These are phyloP conservation scores for Distichodus sexfasciatus DNA, from an alignment of 2,797 vertebrate genomes.

Conservation along the genomic window DNA sequence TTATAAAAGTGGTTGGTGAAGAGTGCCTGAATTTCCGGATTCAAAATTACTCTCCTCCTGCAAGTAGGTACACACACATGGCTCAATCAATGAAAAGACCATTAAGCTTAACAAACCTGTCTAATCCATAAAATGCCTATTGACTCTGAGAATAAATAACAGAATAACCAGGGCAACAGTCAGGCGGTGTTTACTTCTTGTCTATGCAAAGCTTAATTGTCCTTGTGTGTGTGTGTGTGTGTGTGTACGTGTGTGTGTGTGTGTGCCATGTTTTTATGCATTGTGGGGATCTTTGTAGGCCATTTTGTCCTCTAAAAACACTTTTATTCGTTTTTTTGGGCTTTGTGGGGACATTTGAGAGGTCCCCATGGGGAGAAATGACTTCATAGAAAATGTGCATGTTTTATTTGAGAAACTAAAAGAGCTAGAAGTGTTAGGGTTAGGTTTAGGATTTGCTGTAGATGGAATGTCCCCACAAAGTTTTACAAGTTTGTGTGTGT, in stretches of 20 bases:
- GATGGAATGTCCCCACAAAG: too few species aligned
- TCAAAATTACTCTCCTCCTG: slow-evolving; percentile 59
- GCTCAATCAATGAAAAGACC: slow-evolving; percentile 73
- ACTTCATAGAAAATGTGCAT: too few species aligned
- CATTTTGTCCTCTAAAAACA: too few species aligned
- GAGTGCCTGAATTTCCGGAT: slow-evolving; percentile 65
- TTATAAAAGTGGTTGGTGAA: slow-evolving; percentile 66
- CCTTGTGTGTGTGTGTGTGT: background rate
- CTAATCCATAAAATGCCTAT: slow-evolving; percentile 60
- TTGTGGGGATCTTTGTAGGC: too few species aligned
- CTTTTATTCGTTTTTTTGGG: too few species aligned
- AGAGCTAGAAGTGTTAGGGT: too few species aligned
- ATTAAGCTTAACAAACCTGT: slow-evolving; percentile 76
- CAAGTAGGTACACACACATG: slow-evolving; percentile 61
- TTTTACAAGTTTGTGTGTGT: too few species aligned
- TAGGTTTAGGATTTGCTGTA: too few species aligned
- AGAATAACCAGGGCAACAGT: slow-evolving; percentile 30
- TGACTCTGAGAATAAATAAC: slow-evolving; percentile 51
- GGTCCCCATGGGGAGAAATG: too few species aligned
- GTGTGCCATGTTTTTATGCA: background rate
- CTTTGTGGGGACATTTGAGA: too few species aligned
- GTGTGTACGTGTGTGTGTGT: slow-evolving; percentile 12
- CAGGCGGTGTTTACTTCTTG: slow-evolving; percentile 37
- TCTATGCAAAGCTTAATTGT: slow-evolving; percentile 1
- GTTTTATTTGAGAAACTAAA: too few species aligned